Base-by-base conservation (phyloP, 2,797 vertebrate species). In the Sebastes umbrosus region DNA sequence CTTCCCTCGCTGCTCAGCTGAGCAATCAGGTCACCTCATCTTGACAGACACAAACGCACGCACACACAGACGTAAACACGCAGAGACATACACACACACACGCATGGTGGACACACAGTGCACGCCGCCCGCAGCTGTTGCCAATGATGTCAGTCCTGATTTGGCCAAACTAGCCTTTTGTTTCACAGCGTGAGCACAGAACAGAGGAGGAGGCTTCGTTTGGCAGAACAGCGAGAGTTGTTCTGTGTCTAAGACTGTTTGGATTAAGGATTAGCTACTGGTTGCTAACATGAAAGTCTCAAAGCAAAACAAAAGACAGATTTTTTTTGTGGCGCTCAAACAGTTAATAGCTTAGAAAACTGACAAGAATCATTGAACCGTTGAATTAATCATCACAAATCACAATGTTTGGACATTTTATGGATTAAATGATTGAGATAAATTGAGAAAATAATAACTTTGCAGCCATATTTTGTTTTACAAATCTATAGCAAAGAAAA, bases 21-120 rank as follows among this genome's bases (percentile, higher is more conserved):
- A 96, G 95, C 94, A 96, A 96, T 96, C 96, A 96, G 95, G 95
- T 95, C 95, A 96, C 91, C 93, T 89, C 92, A 83, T 93, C 91
- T 94, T 94, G 93, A 94, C 92, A 93, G 90, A 90, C 86, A 82
- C 84, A 85, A 84, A 90, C 88, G 87, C 83, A 85, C 83, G 31
- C 77, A 62, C 78, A 78, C 85, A 79, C 80, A 85, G 46, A 84
- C 87, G 25, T 69, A 87, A 71, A 86, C 90, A 89, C 80, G 29
- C 86, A 68, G 24, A 69, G n/a, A 81, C 75, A 58, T 80, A 81
- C 82, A 85, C 76, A 46, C 75, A 78, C 85, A 72, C 81, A 80
- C 39, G 60, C 27, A 77, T 75, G 52, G 14, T 55, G 62, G 57
- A 89, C 87, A 83, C 90, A 84, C 80, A 77, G 79, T 75, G 52